Percentiles rank a stretch among this genome's conserved stretches.
Conservation (phyloP, 2,888 invertebrate genomes). For the Malacosoma neustria region DNA sequence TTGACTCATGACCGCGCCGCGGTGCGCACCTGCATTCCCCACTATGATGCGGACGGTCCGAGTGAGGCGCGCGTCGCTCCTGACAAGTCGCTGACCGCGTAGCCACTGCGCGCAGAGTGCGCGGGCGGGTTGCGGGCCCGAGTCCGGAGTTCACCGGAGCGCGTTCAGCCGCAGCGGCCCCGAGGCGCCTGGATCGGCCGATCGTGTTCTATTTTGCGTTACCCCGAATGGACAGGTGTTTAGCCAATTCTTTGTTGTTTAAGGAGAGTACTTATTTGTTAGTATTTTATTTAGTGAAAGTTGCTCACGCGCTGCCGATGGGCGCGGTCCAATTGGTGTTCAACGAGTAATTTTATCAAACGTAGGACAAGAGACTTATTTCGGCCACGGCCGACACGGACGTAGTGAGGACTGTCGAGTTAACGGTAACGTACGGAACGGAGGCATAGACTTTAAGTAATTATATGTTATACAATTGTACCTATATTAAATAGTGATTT, state of each 20-base stretch:
- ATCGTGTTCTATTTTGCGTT: slow-evolving; percentile 27
- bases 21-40: slow-evolving; percentile 49
- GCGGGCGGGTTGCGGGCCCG: slow-evolving; percentile 12
- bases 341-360: slow-evolving; percentile 57
- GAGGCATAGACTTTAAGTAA: slow-evolving; percentile 58
- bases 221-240: slow-evolving; percentile 48
- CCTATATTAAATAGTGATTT: slow-evolving; percentile 42
- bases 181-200: slow-evolving; percentile 9
- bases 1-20: slow-evolving; percentile 70
- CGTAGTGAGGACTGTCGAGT: slow-evolving; percentile 25
- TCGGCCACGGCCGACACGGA: slow-evolving; percentile 33
- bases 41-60: slow-evolving; percentile 49
- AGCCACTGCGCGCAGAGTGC: slow-evolving; percentile 12
- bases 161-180: slow-evolving; percentile 13
- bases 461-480: slow-evolving; percentile 66
- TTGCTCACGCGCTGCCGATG: slow-evolving; percentile 68
- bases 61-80: slow-evolving; percentile 35
- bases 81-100: slow-evolving; percentile 45
- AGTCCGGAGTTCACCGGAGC: slow-evolving; percentile 15
- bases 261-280: slow-evolving; percentile 66
- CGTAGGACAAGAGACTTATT: slow-evolving; percentile 43
- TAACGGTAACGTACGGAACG: slow-evolving; percentile 44
- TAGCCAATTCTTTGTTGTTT: slow-evolving; percentile 64
- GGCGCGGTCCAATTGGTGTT: slow-evolving; percentile 68
- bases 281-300: slow-evolving; percentile 69